Base-by-base conservation (phyloP, 1,140 invertebrate species). In the Heliconius himera region DNA sequence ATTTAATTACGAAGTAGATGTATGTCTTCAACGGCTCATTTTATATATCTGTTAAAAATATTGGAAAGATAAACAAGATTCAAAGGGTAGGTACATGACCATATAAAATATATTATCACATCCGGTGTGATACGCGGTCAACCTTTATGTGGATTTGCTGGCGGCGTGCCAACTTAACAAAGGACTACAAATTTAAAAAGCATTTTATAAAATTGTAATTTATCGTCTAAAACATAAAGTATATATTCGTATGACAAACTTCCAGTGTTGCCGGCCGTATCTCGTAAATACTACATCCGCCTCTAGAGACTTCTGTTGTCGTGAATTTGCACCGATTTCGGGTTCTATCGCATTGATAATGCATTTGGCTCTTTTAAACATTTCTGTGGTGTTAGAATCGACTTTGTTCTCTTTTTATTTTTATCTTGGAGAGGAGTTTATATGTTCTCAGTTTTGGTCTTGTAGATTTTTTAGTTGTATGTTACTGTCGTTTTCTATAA, bases 211-310 rank as follows among this genome's bases (percentile, higher is more conserved):
- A 54, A 74, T 71, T 70, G 33, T 36, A 70, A 73, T 33, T 56
- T 81, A 81, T 18, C n/a, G 1, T 11, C 2, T 22, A 20, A n/a
- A 13, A 38, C 26, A 26, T 77, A 81, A 77, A 74, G 76, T 51
- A 11, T 54, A 80, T 70, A 73, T 18, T 38, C 22, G 26, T 54
- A n/a, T 77, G 77, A 81, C 36, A 38, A 81, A 33, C 22, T n/a
- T 46, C 22, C 41, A 8, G 29, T 66, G 41, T 77, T 20, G 60
- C 76, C 73, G 79, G 82, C 81, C 83, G 80, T 78, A 80, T 77
- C 71, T 85, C 85, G 88, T 88, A 85, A 89, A 87, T 89, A 86
- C 83, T 83, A 87, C 85, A 87, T 85, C 81, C 81, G 74, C 78
- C 78, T 79, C 81, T 76, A 78, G 84, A 82, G 82, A 83, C 82